Base-by-base conservation (phyloP, 2,113 vertebrate genomes). In the Glaucomys volans region DNA sequence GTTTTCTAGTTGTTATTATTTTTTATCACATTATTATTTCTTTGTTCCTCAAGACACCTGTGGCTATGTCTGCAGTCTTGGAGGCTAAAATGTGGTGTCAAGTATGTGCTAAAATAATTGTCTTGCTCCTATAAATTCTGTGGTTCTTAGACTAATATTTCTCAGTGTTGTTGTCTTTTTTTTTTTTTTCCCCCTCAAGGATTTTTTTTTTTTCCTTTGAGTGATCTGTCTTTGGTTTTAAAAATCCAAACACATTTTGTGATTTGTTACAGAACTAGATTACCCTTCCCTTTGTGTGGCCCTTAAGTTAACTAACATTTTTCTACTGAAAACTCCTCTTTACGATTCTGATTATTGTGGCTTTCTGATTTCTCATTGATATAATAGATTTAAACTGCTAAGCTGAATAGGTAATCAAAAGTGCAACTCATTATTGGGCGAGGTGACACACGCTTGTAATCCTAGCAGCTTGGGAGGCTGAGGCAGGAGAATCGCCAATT, bases 241-340 rank as follows among this genome's bases (percentile, higher is more conserved):
- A 94, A 57, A 86, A 69, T 88, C 35, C 88, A 57, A 94, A 91
- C 30, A 59, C 4, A 1, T 83, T 84, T 93, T 86, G 24, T 92
- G 14, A 37, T 79, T 87, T 88, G 40, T 54, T 91, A 87, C 14
- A 76, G 26, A 87, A 91, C 30, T 81, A 90, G 16, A 35, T 40
- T 72, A 40, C 32, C n/a, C 52, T 74, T 88, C 7, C 42, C 8
- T 81, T 28, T 3, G 54, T 17, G 2, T 77, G 35, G 22, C 5
- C 40, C 24, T 76, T 47, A 91, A 76, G 42, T 67, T 69, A 83
- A 82, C 22, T 37, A 37, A 89, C 92, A 90, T 82, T 28, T 90
- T 84, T 93, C 47, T 28, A 52, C 17, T 54, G 13, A 30, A 71
- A 80, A 50, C 52, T 89, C 35, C 62, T 64, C 26, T 57, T 1